phyloP scores from a whole-genome alignment of 2,888 invertebrate genomes.

The Chloroclysta siterata region DNA sequence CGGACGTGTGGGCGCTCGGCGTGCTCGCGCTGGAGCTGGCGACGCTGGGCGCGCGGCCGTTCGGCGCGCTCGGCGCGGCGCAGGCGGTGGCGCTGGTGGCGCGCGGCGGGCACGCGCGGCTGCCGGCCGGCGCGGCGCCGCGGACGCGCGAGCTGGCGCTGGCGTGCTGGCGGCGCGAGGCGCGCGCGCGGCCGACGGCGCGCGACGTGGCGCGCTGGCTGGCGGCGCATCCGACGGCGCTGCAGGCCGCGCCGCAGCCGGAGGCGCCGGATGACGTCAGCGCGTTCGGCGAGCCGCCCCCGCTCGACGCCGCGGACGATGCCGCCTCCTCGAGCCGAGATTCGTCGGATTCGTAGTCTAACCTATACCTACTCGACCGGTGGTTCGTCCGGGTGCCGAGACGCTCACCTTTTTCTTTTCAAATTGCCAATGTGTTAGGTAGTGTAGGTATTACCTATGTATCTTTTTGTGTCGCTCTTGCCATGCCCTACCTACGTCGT shows the following conservation, averaged over 20 bases:
- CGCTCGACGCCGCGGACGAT: constrained; percentile 11
- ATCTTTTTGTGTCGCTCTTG: no score
- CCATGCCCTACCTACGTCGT: no score
- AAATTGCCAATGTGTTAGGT: no score
- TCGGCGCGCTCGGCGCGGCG: constrained; percentile 89
- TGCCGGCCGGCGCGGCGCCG: constrained; percentile 87
- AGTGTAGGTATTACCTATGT: no score
- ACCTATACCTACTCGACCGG: no score
- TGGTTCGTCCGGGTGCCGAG: no score
- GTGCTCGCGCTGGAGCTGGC: constrained; percentile 93
- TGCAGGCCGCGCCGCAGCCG: background rate
- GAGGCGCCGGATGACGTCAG: background rate
- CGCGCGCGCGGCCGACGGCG: constrained; percentile 72
- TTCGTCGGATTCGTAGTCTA: no score
- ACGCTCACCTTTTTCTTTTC: no score
- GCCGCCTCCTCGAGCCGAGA: no score
- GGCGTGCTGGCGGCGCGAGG: constrained; percentile 88
- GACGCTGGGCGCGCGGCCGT: constrained; percentile 95
- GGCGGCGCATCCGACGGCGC: constrained; percentile 41
- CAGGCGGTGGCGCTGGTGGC: constrained; percentile 85
- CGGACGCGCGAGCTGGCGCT: constrained; percentile 90
- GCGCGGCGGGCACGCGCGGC: constrained; percentile 86
- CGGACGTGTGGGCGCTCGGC: constrained; percentile 95
- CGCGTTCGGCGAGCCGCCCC: constrained; percentile 8
- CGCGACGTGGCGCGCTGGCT: constrained; percentile 33